phyloP scores from a whole-genome alignment of 1,140 invertebrate genomes.

The Riptortus pedestris region DNA sequence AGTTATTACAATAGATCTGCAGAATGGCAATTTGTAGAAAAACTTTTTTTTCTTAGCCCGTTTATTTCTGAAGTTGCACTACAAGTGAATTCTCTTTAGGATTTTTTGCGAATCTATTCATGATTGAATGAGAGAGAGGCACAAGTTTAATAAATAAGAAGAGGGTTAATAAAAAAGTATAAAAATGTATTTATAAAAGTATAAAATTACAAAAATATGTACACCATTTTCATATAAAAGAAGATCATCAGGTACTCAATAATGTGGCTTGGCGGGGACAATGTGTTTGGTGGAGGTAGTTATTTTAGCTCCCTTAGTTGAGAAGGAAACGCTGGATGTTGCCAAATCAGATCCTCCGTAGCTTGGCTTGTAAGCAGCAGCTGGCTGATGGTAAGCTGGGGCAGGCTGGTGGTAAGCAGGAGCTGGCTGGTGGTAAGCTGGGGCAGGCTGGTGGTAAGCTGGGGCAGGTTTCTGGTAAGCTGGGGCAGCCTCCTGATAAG shows the following conservation, averaged over 20 bases:
- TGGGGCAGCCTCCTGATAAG: background rate
- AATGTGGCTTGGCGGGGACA: background rate
- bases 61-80: too few relatives aligned
- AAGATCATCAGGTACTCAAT: background rate
- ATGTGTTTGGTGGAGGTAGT: constrained; percentile 9
- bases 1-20: too few relatives aligned
- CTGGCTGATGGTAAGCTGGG: background rate
- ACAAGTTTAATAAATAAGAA: too few relatives aligned
- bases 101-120: too few relatives aligned
- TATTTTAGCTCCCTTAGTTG: constrained; percentile 2
- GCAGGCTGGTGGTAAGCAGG: background rate
- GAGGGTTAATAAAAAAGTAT: too few relatives aligned
- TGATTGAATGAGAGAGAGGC: too few relatives aligned
- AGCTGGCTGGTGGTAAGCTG: background rate
- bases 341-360: background rate
- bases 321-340: constrained; percentile 12
- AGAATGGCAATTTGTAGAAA: too few relatives aligned
- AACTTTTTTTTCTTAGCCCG: too few relatives aligned
- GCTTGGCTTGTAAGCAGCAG: background rate
- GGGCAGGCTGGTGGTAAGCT: background rate
- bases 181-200: constrained; percentile 5
- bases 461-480: background rate
- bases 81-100: too few relatives aligned
- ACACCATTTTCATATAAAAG: background rate
- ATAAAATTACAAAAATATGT: constrained; percentile 1